Evolutionary conservation across 2,888 invertebrate species (phyloP), one percentile per base, ranked within the genome.

Genomic region (Drymonia ruficornis): DNA sequence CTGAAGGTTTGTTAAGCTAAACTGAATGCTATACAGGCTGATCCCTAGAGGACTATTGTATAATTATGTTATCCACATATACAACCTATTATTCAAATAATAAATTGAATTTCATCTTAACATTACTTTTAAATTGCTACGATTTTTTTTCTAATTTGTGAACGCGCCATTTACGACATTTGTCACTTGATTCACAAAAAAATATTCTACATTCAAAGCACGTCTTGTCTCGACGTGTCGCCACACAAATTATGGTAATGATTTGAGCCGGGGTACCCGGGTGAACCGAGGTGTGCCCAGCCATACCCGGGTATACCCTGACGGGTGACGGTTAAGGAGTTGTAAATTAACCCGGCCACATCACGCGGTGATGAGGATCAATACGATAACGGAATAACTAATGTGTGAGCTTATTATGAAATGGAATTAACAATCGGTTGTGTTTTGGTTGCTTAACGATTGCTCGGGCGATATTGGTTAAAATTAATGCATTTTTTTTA

Each of bases 261-360:
- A 43, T 19, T 19, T 19, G 15, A 40, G 50, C 43, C 61, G 23
- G 23, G n/a, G 51, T 47, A 49, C 45, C 52, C 40, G 51, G 38
- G 28, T 45, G 47, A 53, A 59, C 50, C 40, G 56, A 16, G 23
- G 42, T 46, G 51, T 50, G 45, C 45, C 52, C 43, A 52, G 45
- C 34, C 49, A 43, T 16, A 34, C 52, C 36, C 61, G 46, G 55
- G 48, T 18, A 15, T 8, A 52, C 50, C 53, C 56, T 47, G 55
- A 63, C 51, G 34, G 42, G 59, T 61, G 59, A 61, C 63, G 64
- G 70, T 65, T 69, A 71, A 80, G 70, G 64, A 73, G 72, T 70
- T 65, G 66, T 66, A 69, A 78, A 78, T 80, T 76, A 72, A 74
- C 66, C 55, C 42, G 44, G 65, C 65, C 68, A 60, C 63, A 55